A percentile compares a stretch with the other conserved stretches of the same genome.
These are phyloP conservation scores for Prionace glauca DNA, from an alignment of 2,797 vertebrate species.

Conservation along the genomic window DNA sequence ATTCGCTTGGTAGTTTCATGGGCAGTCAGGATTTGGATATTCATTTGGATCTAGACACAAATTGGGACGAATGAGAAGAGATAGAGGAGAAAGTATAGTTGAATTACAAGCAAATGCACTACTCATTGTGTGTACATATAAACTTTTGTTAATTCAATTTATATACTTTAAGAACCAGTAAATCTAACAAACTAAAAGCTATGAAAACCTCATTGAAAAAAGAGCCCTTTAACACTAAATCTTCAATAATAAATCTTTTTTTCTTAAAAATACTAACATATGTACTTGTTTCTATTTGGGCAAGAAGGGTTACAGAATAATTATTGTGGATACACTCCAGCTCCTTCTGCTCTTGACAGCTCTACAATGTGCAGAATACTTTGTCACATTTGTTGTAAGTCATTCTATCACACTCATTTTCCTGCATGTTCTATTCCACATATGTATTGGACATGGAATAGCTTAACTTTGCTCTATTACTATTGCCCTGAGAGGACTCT, in stretches of 20 bases:
- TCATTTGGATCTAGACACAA: not conserved
- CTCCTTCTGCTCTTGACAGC: conserved; percentile 53
- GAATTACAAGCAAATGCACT: not conserved
- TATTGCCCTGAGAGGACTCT: conserved; percentile 44
- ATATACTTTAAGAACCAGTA: not conserved
- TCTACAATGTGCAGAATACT: conserved; percentile 62
- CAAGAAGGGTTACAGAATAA: conserved; percentile 52
- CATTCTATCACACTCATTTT: conserved; percentile 48
- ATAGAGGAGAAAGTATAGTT: not conserved
- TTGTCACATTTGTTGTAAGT: conserved; percentile 73
- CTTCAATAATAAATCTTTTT: not conserved
- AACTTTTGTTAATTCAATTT: not conserved
- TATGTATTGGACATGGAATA: conserved; percentile 38
- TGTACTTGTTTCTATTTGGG: conserved; percentile 50
- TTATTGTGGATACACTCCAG: conserved; percentile 55
- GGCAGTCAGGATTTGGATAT: not conserved
- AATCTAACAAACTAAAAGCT: not conserved
- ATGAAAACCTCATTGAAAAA: not conserved
- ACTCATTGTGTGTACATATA: not conserved
- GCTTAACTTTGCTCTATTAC: conserved; percentile 43
- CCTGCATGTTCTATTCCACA: conserved; percentile 42
- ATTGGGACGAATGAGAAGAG: not conserved
- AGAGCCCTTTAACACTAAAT: not conserved
- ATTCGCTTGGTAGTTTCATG: not conserved
- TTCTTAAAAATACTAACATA: conserved; percentile 40